These are phyloP conservation scores for Laticauda laticaudata DNA, from an alignment of 2,113 vertebrate species.

Conservation along the genomic window DNA sequence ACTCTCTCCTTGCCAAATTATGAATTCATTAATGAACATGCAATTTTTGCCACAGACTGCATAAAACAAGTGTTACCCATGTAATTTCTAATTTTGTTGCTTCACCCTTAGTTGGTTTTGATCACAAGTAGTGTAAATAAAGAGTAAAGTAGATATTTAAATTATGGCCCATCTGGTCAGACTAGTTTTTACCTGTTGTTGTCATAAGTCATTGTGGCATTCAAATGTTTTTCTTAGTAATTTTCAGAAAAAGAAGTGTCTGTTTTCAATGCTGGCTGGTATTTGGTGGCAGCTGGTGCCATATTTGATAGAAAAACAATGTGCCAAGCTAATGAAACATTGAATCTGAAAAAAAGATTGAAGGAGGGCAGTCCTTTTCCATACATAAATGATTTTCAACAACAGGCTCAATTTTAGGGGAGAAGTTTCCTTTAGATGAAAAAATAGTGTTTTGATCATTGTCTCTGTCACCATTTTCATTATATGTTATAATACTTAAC, in stretches of 20 bases:
- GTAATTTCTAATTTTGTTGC: background rate
- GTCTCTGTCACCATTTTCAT: background rate
- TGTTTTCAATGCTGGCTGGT: background rate
- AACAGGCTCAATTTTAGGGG: background rate
- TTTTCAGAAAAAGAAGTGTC: background rate
- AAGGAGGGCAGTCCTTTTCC: background rate
- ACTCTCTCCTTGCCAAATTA: background rate
- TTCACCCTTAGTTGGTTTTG: background rate
- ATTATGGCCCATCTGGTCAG: background rate
- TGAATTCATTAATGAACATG: background rate
- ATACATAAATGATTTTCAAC: background rate
- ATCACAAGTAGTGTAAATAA: background rate
- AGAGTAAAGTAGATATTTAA: background rate
- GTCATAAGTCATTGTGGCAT: background rate
- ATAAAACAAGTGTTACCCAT: background rate
- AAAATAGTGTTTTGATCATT: background rate
- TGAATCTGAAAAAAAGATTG: background rate
- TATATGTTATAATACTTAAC: background rate
- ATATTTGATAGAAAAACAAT: background rate
- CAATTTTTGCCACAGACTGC: background rate
- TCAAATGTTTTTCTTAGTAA: background rate
- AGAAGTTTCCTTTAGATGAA: background rate
- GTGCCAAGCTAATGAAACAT: background rate
- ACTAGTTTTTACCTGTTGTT: rapidly evolving
- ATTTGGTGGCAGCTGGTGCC: background rate